Evolutionary conservation across 2,113 vertebrate genomes (phyloP), one percentile per base, ranked within the genome.

Genomic region (Chascanopsetta lugubris): DNA sequence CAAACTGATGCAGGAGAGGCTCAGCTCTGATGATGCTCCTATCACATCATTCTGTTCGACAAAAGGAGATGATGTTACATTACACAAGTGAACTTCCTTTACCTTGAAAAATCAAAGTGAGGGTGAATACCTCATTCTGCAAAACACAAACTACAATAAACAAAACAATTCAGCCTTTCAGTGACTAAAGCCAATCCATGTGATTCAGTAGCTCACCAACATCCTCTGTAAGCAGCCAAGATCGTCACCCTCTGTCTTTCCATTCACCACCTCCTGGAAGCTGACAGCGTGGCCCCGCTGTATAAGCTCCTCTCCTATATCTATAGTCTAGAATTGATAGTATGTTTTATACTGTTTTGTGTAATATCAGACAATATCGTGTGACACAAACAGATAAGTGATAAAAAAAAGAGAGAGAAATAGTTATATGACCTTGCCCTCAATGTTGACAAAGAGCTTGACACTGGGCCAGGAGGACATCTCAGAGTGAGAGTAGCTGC

Each of bases 221-320:
- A 90, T 88, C 46, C 79, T 88, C 22, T 90, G 91, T 26, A 92
- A 74, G 25, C 72, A 77, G 20, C 80, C 84, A 12, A 68, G 77
- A 2, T 80, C 61, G 11, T 75, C 87, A 0, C 57, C 57, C 1
- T 72, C 82, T 1, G 21, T 61, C 18, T 2, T 81, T 0, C 64
- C 60, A 0, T 77, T 72, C 13, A 68, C 72, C 20, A 58, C 64
- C 25, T 90, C 92, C 61, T 90, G 86, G 69, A 85, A 69, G 57
- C 85, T 81, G 2, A 91, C 5, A 0, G 95, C 95, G 0, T 94
- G 91, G 17, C 90, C 95, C 67, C 91, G 82, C 6, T 76, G 85
- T 18, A 97, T 81, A 63, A 98, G 85, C 87, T 97, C 94, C 6
- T 93, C 89, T 0, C 93, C 94, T 0, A 98, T 76, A 11, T 96